These are phyloP conservation scores for Mycteria americana DNA, from an alignment of 2,797 vertebrate species.

Conservation along the genomic window DNA sequence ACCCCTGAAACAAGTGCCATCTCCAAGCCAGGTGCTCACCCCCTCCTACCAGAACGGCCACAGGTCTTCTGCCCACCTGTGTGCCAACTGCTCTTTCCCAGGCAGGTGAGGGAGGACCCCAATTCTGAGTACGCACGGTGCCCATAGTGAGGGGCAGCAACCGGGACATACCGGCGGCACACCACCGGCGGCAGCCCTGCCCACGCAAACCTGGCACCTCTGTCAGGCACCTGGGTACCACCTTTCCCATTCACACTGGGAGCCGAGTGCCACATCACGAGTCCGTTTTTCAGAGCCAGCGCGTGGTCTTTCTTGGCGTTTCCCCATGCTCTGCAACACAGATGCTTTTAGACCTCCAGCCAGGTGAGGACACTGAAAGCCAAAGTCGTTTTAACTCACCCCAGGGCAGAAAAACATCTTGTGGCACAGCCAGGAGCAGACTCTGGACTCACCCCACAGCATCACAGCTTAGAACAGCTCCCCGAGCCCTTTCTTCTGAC, in stretches of 20 bases:
- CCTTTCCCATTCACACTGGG: background rate
- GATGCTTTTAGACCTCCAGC: background rate
- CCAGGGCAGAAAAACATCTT: background rate
- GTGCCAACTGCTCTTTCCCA: background rate
- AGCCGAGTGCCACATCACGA: background rate
- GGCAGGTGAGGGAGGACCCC: background rate
- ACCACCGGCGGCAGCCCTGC: background rate
- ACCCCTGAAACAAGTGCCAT: background rate
- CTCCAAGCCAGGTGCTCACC: background rate
- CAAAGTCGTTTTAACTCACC: background rate
- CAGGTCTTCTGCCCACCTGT: background rate
- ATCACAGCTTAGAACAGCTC: background rate
- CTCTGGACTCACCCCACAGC: background rate
- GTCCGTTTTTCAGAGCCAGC: background rate
- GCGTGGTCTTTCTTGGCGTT: background rate
- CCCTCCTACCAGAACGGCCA: background rate
- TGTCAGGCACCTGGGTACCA: background rate
- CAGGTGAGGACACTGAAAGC: background rate
- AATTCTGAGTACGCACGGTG: fast-evolving
- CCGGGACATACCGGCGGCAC: background rate
- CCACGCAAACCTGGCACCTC: background rate
- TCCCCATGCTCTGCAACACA: no score
- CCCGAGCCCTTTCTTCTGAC: background rate
- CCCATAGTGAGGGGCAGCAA: fast-evolving
- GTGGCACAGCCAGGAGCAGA: background rate